Base-by-base conservation (phyloP, 2,797 vertebrate genomes). In the Adelosebastes latens region DNA sequence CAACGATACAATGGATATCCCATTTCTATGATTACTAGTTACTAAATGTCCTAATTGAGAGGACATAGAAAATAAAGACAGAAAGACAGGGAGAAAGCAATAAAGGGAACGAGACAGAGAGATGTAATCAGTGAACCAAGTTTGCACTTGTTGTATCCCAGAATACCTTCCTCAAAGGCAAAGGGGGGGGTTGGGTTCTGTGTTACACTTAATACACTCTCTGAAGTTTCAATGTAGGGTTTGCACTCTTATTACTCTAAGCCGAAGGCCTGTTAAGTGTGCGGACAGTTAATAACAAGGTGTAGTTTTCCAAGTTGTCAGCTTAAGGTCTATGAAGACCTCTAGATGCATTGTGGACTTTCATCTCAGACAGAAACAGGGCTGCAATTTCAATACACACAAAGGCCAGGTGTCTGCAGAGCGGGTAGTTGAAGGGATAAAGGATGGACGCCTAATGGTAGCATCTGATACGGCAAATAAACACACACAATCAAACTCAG, bases 281-380 rank as follows among this genome's bases (percentile, higher is more conserved):
- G 92, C 66, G 94, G 93, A 93, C 91, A 92, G 72, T 87, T 95
- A 96, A 96, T 96, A 92, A 95, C 93, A 94, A 93, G 96, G 95
- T 94, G 83, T 87, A 89, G 93, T 80, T 93, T 91, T 92, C 93
- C 81, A 81, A 88, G 90, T 92, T 93, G 91, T 95, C 95, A 95
- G 94, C 90, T 93, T 93, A 93, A 91, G 90, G 90, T 94, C 92
- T 94, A 92, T 94, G 93, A 95, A 95, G 92, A 93, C 87, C 90
- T 94, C 79, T 77, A 63, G 89, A 92, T 93, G 90, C 87, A 89
- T 80, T 55, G 88, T 71, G 87, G 93, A 90, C 95, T 96, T 96
- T 96, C 93, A 96, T 96, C 92, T 95, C 62, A 85, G 83, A 80
- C 89, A 89, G 89, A 90, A 87, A 87, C 89, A 93, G 89, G 89